Conservation (phyloP, 2,888 invertebrate genomes). For the Drosophila limbata region DNA sequence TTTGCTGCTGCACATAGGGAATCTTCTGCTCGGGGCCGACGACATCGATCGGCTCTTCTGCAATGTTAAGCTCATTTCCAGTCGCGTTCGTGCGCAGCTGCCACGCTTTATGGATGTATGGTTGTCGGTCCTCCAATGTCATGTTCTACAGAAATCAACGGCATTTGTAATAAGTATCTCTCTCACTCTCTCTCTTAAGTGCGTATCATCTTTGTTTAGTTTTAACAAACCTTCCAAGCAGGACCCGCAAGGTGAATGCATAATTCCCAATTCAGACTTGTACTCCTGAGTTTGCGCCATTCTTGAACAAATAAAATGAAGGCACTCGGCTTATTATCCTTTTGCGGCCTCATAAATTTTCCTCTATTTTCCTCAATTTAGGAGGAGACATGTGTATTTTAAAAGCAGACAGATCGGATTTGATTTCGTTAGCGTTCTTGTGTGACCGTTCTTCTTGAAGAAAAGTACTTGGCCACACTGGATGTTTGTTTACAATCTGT, state of each 20-base stretch:
- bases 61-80: too few species aligned
- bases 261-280: neutral
- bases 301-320: slow-evolving; percentile 13
- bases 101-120: neutral
- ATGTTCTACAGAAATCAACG: slow-evolving; percentile 6
- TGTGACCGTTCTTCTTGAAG: too few species aligned
- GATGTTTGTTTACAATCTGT: too few species aligned
- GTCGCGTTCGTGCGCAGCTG: neutral
- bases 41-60: neutral
- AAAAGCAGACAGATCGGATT: neutral
- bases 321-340: slow-evolving; percentile 4
- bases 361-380: too few species aligned
- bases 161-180: neutral
- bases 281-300: slow-evolving; percentile 4
- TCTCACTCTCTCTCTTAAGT: neutral
- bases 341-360: neutral
- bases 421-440: too few species aligned
- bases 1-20: slow-evolving; percentile 7
- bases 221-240: slow-evolving; percentile 18
- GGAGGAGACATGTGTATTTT: neutral
- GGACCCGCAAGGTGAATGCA: neutral
- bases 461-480: too few species aligned
- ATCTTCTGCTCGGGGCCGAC: neutral
- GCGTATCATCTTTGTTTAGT: neutral
- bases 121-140: slow-evolving; percentile 1